These are phyloP conservation scores for Melanotaenia pygmaea DNA, from an alignment of 2,797 vertebrate genomes.

Conservation along the genomic window DNA sequence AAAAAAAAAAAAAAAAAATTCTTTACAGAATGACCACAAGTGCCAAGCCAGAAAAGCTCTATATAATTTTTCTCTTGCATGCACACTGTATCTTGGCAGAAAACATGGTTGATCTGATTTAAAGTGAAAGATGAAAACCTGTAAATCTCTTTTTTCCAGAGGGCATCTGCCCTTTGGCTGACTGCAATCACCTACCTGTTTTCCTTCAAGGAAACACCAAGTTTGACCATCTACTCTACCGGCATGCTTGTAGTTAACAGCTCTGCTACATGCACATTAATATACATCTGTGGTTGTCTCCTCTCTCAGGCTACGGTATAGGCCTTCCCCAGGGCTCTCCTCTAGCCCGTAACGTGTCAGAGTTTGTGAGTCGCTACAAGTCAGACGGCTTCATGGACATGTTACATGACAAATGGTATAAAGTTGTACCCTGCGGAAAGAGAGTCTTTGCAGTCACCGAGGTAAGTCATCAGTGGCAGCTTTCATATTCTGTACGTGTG, in stretches of 20 bases:
- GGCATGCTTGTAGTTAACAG: slow-evolving; percentile 13
- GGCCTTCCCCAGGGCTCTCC: slow-evolving; percentile 92
- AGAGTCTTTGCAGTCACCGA: slow-evolving; percentile 92
- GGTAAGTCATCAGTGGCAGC: slow-evolving; percentile 77
- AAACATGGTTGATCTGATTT: slow-evolving; percentile 35
- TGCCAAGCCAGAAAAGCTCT: neutral
- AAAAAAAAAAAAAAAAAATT: neutral
- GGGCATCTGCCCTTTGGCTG: slow-evolving; percentile 60
- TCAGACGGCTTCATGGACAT: slow-evolving; percentile 96
- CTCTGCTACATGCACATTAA: slow-evolving; percentile 11
- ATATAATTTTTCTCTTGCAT: neutral
- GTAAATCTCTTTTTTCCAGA: slow-evolving; percentile 47
- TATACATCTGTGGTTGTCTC: slow-evolving; percentile 32
- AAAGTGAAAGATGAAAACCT: slow-evolving; percentile 29
- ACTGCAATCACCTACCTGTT: slow-evolving; percentile 30
- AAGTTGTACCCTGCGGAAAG: slow-evolving; percentile 94
- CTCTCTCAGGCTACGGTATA: slow-evolving; percentile 88
- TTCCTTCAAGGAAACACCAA: slow-evolving; percentile 14
- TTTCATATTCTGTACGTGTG: slow-evolving; percentile 58
- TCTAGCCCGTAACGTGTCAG: slow-evolving; percentile 91
- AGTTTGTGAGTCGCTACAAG: slow-evolving; percentile 94
- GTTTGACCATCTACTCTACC: slow-evolving; percentile 12
- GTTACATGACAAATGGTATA: slow-evolving; percentile 98
- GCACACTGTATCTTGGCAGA: neutral
- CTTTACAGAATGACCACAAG: neutral